Percentiles rank a stretch among this genome's conserved stretches.
These are phyloP conservation scores for Progne subis DNA, from an alignment of 2,113 vertebrate species.

Conservation along the genomic window DNA sequence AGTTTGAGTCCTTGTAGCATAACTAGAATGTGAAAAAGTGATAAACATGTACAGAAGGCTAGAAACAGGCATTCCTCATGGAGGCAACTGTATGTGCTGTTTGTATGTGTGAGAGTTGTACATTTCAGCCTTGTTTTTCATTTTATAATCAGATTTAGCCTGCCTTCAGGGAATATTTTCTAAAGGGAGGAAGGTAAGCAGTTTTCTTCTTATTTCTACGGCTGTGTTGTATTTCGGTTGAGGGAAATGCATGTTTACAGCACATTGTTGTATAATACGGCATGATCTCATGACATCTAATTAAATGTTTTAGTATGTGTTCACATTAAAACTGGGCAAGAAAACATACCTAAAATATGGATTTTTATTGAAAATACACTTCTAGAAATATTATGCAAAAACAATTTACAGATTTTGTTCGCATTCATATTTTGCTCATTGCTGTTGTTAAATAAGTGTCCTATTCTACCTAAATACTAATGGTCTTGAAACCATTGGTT, in stretches of 20 bases:
- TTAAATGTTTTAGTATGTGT: neutral
- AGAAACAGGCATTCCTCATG: neutral
- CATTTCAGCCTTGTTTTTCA: neutral
- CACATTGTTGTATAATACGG: neutral
- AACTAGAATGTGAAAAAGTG: neutral
- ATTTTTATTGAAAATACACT: neutral
- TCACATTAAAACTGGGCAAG: neutral
- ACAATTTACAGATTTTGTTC: neutral
- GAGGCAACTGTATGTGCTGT: neutral
- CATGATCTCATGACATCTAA: neutral
- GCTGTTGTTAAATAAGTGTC: neutral
- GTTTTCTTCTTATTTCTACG: constrained; percentile 10
- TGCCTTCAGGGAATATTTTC: neutral
- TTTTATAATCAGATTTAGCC: neutral
- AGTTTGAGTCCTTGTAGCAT: neutral
- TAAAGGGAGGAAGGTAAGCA: constrained; percentile 61
- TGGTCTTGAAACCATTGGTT: neutral
- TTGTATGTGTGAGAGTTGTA: neutral
- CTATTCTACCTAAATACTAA: neutral
- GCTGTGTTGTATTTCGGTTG: neutral
- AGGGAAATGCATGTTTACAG: neutral
- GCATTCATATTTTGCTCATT: neutral
- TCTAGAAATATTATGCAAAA: neutral
- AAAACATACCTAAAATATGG: neutral
- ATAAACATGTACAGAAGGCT: neutral